phyloP scores from a whole-genome alignment of 2,888 invertebrate species.

The Mongoloraphidia duomilia region DNA sequence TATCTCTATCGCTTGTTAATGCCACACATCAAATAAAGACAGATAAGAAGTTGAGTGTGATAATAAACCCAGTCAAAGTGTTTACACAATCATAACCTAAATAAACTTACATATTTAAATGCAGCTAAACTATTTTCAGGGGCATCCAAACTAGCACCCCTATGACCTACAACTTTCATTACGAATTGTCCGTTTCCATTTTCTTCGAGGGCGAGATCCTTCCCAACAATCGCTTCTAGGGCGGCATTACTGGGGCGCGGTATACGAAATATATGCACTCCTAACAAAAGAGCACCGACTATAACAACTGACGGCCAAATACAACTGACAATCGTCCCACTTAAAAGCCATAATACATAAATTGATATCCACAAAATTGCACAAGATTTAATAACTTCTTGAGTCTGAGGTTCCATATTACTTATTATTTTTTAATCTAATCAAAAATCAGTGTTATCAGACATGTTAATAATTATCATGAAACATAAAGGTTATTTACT shows the following conservation, averaged over 20 bases:
- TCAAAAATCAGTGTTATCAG: no score
- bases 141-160: slow-evolving; percentile 61
- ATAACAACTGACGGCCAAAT: slow-evolving; percentile 23
- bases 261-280: slow-evolving; percentile 35
- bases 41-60: no score
- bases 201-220: slow-evolving; percentile 35
- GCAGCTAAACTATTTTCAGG: slow-evolving; percentile 69
- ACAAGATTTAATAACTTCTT: slow-evolving; percentile 3
- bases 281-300: slow-evolving; percentile 17
- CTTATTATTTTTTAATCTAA: no score
- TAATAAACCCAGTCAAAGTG: no score
- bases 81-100: no score
- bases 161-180: slow-evolving; percentile 54
- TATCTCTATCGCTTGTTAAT: no score
- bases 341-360: slow-evolving; percentile 22
- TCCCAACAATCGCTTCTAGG: slow-evolving; percentile 34
- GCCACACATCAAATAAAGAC: no score
- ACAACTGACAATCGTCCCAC: slow-evolving; percentile 21
- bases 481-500: no score
- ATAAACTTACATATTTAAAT: slow-evolving; percentile 45
- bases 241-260: slow-evolving; percentile 29
- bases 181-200: slow-evolving; percentile 31
- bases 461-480: no score
- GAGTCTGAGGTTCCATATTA: neutral
- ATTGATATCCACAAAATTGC: slow-evolving; percentile 10